Base-by-base conservation (phyloP, 2,113 vertebrate genomes). In the Globicephala melas region DNA sequence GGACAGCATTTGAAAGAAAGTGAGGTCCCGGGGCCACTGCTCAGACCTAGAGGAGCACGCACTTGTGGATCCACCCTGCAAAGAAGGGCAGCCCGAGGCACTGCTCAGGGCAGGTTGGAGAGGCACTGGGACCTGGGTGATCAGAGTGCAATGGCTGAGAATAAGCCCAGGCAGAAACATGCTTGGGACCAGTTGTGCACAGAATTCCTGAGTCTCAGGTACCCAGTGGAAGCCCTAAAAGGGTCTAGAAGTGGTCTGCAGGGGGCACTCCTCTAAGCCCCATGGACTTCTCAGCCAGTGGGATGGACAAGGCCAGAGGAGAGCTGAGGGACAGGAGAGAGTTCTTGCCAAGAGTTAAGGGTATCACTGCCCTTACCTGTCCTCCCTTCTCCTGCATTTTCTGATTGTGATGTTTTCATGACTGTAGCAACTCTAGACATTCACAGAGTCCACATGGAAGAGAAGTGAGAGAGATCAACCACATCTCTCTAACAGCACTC, bases 261-360 rank as follows among this genome's bases (percentile, higher is more conserved):
- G 3, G 20, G 23, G 17, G 38, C 20, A 63, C 38, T 67, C 26
- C 20, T 9, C 55, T 71, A 26, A 55, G 31, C 6, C 21, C 31
- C 28, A 8, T 25, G 36, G 14, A 33, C n/a, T 74, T 9, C 33
- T 55, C 25, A 38, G 47, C 18, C 38, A 53, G 11, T 23, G 41
- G 38, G 26, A n/a, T 21, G 18, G 33, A 55, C 1, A 0, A 36
- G 47, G 55, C 33, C 70, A 77, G 53, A 53, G 5, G 23, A 44
- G 7, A 23, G 14, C 36, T 62, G 33, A 0, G 0, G 28, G 2
- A 2, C 2, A 25, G 23, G 10, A 10, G 14, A 21, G 38, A 7
- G 38, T 28, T 81, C 38, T 50, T 44, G 36, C 36, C 13, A 33
- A 50, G 12, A 89, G 18, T 23, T n/a, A 65, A 89, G 55, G 53